phyloP scores from a whole-genome alignment of 2,888 invertebrate species.

The Spodoptera littoralis region DNA sequence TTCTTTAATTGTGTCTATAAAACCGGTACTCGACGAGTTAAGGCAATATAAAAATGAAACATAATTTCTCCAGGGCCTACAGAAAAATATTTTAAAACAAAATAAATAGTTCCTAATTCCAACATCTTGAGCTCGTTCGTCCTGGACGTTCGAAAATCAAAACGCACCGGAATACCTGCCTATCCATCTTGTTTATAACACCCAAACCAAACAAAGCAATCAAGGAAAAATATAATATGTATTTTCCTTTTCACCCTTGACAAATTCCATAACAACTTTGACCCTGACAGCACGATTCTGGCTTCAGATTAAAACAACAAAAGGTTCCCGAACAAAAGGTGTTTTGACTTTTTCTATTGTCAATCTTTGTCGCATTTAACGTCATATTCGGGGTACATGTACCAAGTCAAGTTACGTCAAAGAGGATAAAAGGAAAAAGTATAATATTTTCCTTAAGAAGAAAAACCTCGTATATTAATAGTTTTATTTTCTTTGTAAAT shows the following conservation, averaged over 20 bases:
- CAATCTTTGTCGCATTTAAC: slow-evolving; percentile 18
- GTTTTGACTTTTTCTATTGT: slow-evolving; percentile 22
- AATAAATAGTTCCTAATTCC: no score
- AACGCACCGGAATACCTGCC: no score
- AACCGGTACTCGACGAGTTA: no score
- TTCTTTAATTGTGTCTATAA: no score
- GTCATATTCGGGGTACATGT: slow-evolving; percentile 19
- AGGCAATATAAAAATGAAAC: no score
- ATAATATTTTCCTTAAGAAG: slow-evolving; percentile 19
- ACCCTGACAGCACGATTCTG: slow-evolving; percentile 25
- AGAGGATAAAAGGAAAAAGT: slow-evolving; percentile 22
- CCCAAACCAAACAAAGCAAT: not conserved
- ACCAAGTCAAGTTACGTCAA: slow-evolving; percentile 49
- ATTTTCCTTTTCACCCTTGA: not conserved
- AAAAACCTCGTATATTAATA: slow-evolving; percentile 24
- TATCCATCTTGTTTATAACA: no score
- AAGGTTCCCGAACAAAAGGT: slow-evolving; percentile 30
- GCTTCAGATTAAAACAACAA: slow-evolving; percentile 30
- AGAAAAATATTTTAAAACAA: no score
- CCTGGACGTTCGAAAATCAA: no score
- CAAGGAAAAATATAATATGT: not conserved
- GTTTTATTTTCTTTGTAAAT: slow-evolving; percentile 23
- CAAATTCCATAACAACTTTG: slow-evolving; percentile 9
- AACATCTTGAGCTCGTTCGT: no score
- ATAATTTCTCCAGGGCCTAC: no score